Conservation (phyloP, 2,888 invertebrate genomes). For the Lydus trimaculatus region DNA sequence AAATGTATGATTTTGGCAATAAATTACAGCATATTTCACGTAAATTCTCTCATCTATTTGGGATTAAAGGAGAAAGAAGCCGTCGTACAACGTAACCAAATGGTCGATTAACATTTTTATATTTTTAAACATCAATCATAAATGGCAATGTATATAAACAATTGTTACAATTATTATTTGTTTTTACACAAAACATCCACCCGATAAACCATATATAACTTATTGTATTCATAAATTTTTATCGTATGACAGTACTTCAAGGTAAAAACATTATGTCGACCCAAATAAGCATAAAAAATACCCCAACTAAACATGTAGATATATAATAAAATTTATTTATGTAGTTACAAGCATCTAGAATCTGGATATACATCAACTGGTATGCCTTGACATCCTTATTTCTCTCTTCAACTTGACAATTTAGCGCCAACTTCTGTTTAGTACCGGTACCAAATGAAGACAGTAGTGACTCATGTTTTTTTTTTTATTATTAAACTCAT, state of each 20-base stretch:
- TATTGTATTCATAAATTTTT: conserved; percentile 10
- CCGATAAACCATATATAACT: not conserved
- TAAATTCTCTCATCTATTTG: conserved; percentile 3
- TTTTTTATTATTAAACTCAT: not conserved
- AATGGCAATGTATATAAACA: not conserved
- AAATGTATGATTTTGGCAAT: conserved; percentile 4
- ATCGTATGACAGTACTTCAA: conserved; percentile 24
- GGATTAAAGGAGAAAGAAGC: not conserved
- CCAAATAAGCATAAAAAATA: conserved; percentile 44
- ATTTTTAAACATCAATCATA: not conserved
- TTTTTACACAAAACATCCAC: not conserved
- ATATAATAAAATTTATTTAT: conserved; percentile 28
- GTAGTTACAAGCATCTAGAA: not conserved
- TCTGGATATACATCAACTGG: conserved; percentile 33
- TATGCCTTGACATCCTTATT: conserved; percentile 47
- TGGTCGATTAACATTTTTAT: not conserved
- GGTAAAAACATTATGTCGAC: conserved; percentile 38
- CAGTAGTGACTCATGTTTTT: not conserved
- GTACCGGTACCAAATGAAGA: conserved; percentile 27
- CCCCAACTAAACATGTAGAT: conserved; percentile 34
- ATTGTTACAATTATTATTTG: not conserved
- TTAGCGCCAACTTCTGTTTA: conserved; percentile 35
- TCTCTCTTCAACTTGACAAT: conserved; percentile 34
- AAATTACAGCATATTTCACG: conserved; percentile 9
- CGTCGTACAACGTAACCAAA: not conserved